Percentiles rank a stretch among this genome's conserved stretches.
These are phyloP conservation scores for Myotis lucifugus DNA, from an alignment of 2,113 vertebrate genomes.

Conservation along the genomic window DNA sequence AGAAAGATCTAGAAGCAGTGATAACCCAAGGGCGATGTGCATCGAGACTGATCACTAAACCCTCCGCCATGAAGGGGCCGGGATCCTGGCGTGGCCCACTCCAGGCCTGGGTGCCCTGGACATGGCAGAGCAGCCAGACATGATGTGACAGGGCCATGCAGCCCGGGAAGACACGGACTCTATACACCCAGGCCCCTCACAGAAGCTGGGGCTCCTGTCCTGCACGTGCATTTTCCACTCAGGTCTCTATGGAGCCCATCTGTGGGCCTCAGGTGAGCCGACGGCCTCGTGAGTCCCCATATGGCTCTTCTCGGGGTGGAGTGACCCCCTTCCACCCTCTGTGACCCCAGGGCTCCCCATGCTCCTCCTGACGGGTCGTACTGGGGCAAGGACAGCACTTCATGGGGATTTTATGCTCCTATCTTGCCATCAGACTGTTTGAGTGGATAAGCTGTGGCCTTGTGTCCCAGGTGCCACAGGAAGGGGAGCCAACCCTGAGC, in stretches of 20 bases:
- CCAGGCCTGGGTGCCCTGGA: not conserved
- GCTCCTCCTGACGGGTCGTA: not conserved
- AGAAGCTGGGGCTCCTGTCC: not conserved
- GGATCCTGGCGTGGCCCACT: not conserved
- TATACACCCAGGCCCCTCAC: not conserved
- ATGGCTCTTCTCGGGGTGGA: not conserved
- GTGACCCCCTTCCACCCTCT: not conserved
- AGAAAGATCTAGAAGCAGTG: not conserved
- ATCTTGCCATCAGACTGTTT: not conserved
- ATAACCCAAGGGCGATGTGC: not conserved
- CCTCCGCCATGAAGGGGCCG: not conserved
- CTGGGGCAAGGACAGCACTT: not conserved
- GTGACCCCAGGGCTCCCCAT: not conserved
- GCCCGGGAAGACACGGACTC: not conserved
- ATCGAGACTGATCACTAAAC: not conserved
- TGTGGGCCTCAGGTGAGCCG: not conserved
- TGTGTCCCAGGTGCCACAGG: not conserved
- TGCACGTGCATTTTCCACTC: rapidly evolving
- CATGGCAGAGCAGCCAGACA: no score
- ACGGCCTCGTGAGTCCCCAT: not conserved
- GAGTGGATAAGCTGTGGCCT: not conserved
- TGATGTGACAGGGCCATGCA: not conserved
- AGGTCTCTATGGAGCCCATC: not conserved
- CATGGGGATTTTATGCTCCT: not conserved
- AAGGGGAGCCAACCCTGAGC: not conserved